Evolutionary conservation across 2,888 invertebrate species (phyloP).

Genomic region (Calameuta pallipes): DNA sequence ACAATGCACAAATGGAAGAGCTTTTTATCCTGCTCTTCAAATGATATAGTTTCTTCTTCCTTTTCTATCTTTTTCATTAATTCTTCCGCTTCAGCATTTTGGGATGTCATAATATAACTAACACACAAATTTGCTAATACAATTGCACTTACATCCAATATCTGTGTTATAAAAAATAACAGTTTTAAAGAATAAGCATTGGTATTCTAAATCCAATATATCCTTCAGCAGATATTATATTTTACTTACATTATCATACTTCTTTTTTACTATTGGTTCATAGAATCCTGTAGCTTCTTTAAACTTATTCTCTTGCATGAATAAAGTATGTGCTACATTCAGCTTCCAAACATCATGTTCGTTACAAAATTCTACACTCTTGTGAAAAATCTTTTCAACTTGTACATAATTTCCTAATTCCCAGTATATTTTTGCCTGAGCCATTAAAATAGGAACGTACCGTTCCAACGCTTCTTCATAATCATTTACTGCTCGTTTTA

Average conservation of each 20-base stretch:
- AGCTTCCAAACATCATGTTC: slow-evolving; percentile 97
- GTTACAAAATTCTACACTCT: slow-evolving; percentile 97
- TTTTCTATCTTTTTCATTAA: slow-evolving; percentile 98
- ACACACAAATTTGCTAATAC: slow-evolving; percentile 98
- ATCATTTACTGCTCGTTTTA: slow-evolving; percentile 90
- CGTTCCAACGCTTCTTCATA: slow-evolving; percentile 92
- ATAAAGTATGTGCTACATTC: slow-evolving; percentile 98
- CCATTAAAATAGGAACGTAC: slow-evolving; percentile 98
- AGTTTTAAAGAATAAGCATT: background rate
- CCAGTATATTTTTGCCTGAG: slow-evolving; percentile 99
- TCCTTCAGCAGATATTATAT: slow-evolving; percentile 1
- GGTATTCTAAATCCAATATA: slow-evolving; percentile 1
- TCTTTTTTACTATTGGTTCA: slow-evolving; percentile 96
- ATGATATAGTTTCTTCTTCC: slow-evolving; percentile 93
- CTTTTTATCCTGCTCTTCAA: slow-evolving; percentile 93
- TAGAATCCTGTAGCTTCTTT: slow-evolving; percentile 98
- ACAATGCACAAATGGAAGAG: slow-evolving; percentile 97
- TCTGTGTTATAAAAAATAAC: slow-evolving; percentile 67
- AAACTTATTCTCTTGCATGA: slow-evolving; percentile 99
- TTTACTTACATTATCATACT: slow-evolving; percentile 81
- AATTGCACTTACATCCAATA: slow-evolving; percentile 95
- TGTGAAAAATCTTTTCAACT: slow-evolving; percentile 96
- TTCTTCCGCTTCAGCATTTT: slow-evolving; percentile 98
- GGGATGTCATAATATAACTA: slow-evolving; percentile 98
- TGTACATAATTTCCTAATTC: slow-evolving; percentile 94